phyloP scores from a whole-genome alignment of 2,113 vertebrate genomes.

The Triplophysa rosa region DNA sequence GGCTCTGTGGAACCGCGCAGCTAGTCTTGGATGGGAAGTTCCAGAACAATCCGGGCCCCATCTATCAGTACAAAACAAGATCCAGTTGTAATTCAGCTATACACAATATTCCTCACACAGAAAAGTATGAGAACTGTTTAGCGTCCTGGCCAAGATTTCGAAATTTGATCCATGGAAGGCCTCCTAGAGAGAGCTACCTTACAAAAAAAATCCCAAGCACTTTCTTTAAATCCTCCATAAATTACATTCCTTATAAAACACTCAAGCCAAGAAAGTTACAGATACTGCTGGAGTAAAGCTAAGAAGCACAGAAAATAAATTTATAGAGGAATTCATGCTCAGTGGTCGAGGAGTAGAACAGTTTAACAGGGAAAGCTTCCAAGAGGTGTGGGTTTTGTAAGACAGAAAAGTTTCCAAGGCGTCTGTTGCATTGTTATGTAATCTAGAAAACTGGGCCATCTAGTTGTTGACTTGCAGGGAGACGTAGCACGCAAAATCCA shows the following conservation, averaged over 20 bases:
- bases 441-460: conserved; percentile 35
- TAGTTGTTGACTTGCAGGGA: neutral
- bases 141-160: neutral
- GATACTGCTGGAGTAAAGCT: neutral
- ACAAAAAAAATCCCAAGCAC: neutral
- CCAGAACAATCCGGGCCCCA: conserved; percentile 76
- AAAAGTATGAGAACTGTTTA: neutral
- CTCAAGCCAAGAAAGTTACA: neutral
- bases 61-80: conserved; percentile 70
- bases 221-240: conserved; percentile 4
- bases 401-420: conserved; percentile 45
- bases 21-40: conserved; percentile 72
- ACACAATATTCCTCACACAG: conserved; percentile 33
- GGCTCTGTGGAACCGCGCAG: conserved; percentile 73
- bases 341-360: conserved; percentile 4
- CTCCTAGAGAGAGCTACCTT: neutral
- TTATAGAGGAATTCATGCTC: conserved; percentile 11
- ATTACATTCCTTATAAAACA: conserved; percentile 15
- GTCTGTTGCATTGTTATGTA: conserved; percentile 53
- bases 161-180: neutral
- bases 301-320: neutral
- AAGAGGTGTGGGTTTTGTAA: conserved; percentile 33
- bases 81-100: conserved; percentile 43
- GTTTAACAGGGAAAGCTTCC: conserved; percentile 17
- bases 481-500: neutral